Base-by-base conservation (phyloP, 2,888 invertebrate species). In the Dasypogon diadema region DNA sequence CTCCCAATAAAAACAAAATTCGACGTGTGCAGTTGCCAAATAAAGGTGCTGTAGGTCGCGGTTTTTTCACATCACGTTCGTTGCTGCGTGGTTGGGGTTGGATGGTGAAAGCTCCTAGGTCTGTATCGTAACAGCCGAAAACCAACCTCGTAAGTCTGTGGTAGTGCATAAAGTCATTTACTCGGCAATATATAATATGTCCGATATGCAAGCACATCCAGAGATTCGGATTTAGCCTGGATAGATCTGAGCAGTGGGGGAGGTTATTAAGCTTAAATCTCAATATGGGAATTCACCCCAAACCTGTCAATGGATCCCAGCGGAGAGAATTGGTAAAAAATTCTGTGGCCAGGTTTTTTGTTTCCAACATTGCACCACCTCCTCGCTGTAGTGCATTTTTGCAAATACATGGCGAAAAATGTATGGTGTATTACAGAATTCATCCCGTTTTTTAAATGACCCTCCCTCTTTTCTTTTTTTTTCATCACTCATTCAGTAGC, bases 31-130 rank as follows among this genome's bases (percentile, higher is more conserved):
- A 70, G 70, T 54, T 54, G 26, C 54, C 34, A 54, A 54, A 70
- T 54, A 70, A 54, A 54, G 70, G 65, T 65, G 65, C 54, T 70
- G 70, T 70, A 70, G 70, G 70, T 70, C 70, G 70, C 70, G 70
- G 70, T 70, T 70, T 70, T 70, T 70, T 70, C 70, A 26, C 46
- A 22, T 65, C 26, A 24, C 65, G 46, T 65, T 6, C 48, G 12
- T 34, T 63, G 14, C 46, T 12, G 48, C 18, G 18, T 21, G 68
- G 18, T 46, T 46, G 68, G 54, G 16, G 51, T 26, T 30, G 12
- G 70, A 34, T 18, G 54, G 4, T 18, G 18, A 30, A 4, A 12
- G 48, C 65, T 65, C 21, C 26, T 2, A 24, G 16, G 26, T 34
- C 22, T 22, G 48, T 24, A 16, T 8, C 2, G 18, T 2, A 22